A percentile compares a stretch with the other conserved stretches of the same genome.
phyloP scores from a whole-genome alignment of 2,888 invertebrate species.

The Aspidapion aeneum region DNA sequence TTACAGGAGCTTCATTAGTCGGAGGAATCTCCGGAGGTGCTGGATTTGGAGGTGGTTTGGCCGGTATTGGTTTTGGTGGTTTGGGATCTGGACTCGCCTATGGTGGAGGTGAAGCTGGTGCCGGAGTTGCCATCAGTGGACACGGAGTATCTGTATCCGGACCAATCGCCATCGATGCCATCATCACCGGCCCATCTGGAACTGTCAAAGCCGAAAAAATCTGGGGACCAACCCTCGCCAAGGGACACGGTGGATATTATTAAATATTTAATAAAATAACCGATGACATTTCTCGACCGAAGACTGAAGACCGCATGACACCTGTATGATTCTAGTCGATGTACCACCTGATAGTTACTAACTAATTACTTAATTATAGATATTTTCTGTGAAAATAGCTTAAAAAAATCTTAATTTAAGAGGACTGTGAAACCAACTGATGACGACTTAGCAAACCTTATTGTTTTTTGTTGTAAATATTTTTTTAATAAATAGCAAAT shows the following conservation, averaged over 20 bases:
- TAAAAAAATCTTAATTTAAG: background rate
- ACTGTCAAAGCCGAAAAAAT: background rate
- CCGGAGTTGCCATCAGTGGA: background rate
- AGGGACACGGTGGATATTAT: background rate
- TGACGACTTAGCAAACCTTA: background rate
- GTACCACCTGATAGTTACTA: background rate
- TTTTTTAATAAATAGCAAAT: background rate
- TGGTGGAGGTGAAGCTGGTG: background rate
- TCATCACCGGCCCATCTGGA: background rate
- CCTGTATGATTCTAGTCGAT: background rate
- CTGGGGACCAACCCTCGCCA: background rate
- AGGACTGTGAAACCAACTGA: background rate
- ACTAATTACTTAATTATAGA: background rate
- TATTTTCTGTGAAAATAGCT: background rate
- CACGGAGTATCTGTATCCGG: background rate
- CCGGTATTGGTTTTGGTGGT: background rate
- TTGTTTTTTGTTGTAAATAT: background rate
- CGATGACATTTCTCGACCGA: too few relatives aligned
- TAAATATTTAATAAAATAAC: too few relatives aligned
- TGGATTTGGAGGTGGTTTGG: background rate
- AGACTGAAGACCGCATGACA: background rate
- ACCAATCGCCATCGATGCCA: background rate
- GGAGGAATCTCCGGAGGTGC: background rate
- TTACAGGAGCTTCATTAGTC: background rate
- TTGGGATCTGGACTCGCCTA: background rate